Evolutionary conservation across 1,140 invertebrate genomes (phyloP).

Genomic region (Drosophila suzukii): DNA sequence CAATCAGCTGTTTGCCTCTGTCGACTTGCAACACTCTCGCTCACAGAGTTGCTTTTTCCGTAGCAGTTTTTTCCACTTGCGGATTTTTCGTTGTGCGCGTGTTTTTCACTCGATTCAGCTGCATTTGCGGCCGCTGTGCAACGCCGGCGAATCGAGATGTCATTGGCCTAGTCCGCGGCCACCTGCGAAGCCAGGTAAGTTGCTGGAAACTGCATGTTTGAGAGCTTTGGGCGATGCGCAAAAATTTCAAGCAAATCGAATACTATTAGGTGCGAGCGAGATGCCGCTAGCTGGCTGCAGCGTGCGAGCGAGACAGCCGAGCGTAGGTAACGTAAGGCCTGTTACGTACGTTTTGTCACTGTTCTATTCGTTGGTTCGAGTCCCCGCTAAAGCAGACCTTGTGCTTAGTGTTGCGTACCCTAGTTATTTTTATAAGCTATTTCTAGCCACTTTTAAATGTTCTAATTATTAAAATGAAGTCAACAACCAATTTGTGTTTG

Average conservation of each 20-base stretch:
- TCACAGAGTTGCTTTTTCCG: constrained; percentile 51
- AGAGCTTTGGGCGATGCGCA: constrained; percentile 21
- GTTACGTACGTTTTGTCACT: constrained; percentile 8
- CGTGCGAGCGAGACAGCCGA: constrained; percentile 24
- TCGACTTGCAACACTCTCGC: not conserved
- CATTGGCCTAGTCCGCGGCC: constrained; percentile 20
- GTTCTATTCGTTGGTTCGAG: not conserved
- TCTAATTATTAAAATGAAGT: too few species aligned
- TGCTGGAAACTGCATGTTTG: constrained; percentile 3
- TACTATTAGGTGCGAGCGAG: constrained; percentile 40
- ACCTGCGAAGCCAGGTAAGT: constrained; percentile 61
- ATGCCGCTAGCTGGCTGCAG: constrained; percentile 14
- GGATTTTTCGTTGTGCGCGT: constrained; percentile 42
- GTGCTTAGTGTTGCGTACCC: not conserved
- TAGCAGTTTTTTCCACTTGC: constrained; percentile 35
- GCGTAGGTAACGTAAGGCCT: not conserved
- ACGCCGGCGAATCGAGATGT: constrained; percentile 41
- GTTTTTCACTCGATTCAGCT: constrained; percentile 47
- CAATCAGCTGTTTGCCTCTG: constrained; percentile 35
- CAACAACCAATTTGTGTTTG: too few species aligned
- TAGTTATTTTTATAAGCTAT: not conserved
- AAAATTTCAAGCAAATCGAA: constrained; percentile 29
- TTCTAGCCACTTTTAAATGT: not conserved
- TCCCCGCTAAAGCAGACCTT: not conserved
- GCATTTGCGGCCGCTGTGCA: constrained; percentile 18